Evolutionary conservation across 2,888 invertebrate species (phyloP).

Genomic region (Sarcophaga variegata): DNA sequence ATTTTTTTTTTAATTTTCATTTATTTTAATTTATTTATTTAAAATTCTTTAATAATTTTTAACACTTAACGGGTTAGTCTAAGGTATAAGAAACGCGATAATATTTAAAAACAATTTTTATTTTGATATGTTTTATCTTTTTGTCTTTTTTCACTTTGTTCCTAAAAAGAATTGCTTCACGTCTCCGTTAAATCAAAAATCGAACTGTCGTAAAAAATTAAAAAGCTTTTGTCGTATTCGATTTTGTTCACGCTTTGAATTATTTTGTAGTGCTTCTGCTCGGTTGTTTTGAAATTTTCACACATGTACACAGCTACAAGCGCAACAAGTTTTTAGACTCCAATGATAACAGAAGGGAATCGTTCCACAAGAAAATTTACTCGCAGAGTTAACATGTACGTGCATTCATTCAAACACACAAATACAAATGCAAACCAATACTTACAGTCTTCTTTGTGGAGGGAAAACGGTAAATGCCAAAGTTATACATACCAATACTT

Average conservation of each 20-base stretch:
- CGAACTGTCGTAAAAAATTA: slow-evolving; percentile 21
- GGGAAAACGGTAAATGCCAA: too few species aligned
- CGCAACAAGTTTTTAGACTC: too few species aligned
- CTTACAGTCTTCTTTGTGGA: too few species aligned
- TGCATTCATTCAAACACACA: too few species aligned
- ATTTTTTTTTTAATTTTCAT: too few species aligned
- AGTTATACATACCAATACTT: too few species aligned
- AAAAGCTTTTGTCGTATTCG: slow-evolving; percentile 3
- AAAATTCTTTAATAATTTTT: too few species aligned
- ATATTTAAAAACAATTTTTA: too few species aligned
- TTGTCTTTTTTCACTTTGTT: background rate
- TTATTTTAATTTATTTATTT: too few species aligned
- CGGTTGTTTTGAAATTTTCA: slow-evolving; percentile 8
- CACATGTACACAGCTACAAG: background rate
- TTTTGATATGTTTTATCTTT: background rate
- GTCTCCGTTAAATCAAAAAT: slow-evolving; percentile 8
- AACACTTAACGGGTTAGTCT: too few species aligned
- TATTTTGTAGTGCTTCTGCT: slow-evolving; percentile 2
- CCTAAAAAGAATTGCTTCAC: background rate
- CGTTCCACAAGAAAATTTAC: slow-evolving; percentile 1
- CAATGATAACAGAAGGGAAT: background rate
- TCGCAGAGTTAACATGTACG: background rate
- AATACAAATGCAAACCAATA: too few species aligned
- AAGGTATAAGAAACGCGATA: too few species aligned
- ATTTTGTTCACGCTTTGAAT: background rate